Evolutionary conservation across 2,888 invertebrate species (phyloP), one percentile per base, ranked within the genome.

Genomic region (Chelonus formosanus): DNA sequence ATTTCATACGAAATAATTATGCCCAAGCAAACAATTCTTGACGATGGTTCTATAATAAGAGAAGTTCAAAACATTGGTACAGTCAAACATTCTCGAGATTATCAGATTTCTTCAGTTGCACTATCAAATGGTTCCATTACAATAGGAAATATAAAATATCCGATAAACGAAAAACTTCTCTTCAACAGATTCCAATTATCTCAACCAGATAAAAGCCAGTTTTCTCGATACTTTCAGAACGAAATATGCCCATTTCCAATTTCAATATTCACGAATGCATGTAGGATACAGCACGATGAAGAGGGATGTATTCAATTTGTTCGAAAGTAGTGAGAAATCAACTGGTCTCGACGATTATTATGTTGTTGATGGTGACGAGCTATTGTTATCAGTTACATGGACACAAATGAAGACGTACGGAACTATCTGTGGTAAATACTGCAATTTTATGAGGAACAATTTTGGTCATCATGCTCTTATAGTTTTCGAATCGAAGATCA

Each of bases 141-240:
- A 48, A 59, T 59, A 20, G 59, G 50, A 10, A n/a, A 59, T n/a
- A 59, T 4, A 10, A 44, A 34, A 7, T 48, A 31, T 45, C 59
- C 59, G 3, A 40, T 59, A 5, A 32, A 59, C 47, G 48, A 35
- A 31, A 59, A 59, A 59, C 45, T 59, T 7, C 32, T 59, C 5
- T 59, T 59, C 32, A 40, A 8, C 10, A 3, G 48, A 34, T 59
- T 59, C 31, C 6, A 40, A 59, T 20, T 10, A 6, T 45, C 48
- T 1, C 4, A 48, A 3, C 32, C 31, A 8, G 40, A 59, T 5
- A 4, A n/a, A 5, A 45, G 4, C 5, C 6, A 59, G 31, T 48
- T 20, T 50, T 34, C 47, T 7, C 5, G 5, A 5, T 59, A 36
- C 31, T 59, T 59, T 48, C 4, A 45, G 10, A 47, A 59, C 48